Base-by-base conservation (phyloP, 2,888 invertebrate species). In the Cryptocheilus praepositus region DNA sequence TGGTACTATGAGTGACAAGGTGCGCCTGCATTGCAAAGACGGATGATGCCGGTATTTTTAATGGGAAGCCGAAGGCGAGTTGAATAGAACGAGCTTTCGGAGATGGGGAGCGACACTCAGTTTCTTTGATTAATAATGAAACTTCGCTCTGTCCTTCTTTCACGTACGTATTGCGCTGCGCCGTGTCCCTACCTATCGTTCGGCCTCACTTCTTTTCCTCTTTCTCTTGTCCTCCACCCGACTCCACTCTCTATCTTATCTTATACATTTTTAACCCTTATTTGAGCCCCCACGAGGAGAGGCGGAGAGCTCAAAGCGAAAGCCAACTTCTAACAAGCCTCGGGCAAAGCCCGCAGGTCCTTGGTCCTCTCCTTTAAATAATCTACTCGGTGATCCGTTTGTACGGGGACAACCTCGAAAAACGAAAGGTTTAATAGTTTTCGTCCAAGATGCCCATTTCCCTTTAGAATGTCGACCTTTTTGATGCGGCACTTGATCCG, bases 121-220 rank as follows among this genome's bases (percentile, higher is more conserved):
- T 79, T 81, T 76, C 81, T 85, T 85, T 85, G 81, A 85, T 85
- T 83, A 84, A 83, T 84, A 84, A 83, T 81, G 79, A 81, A 83
- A 80, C 67, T 79, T 76, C 75, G 75, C 78, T 77, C 66, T 66
- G 57, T 73, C 76, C 73, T 57, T 61, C 61, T 64, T 64, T 66
- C 66, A 16, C 65, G 49, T 55, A 67, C 58, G 36, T 54, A 36
- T 55, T 22, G 28, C 52, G 43, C 51, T 56, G 55, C 46, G 43
- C n/a, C 18, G 28, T 19, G 45, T 55, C 13, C 44, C 44, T 54
- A 13, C 58, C 52, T 67, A 64, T 66, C 66, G 73, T 72, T 71
- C 19, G 67, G 21, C 66, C 74, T 72, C 53, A 45, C 57, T 53
- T 57, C 65, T 63, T 52, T 54, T 62, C 55, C 68, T 63, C 28